These are phyloP conservation scores for Zoroaster sp. DNA, from an alignment of 53 echinoderm and acorn worm species.

Conservation along the genomic window DNA sequence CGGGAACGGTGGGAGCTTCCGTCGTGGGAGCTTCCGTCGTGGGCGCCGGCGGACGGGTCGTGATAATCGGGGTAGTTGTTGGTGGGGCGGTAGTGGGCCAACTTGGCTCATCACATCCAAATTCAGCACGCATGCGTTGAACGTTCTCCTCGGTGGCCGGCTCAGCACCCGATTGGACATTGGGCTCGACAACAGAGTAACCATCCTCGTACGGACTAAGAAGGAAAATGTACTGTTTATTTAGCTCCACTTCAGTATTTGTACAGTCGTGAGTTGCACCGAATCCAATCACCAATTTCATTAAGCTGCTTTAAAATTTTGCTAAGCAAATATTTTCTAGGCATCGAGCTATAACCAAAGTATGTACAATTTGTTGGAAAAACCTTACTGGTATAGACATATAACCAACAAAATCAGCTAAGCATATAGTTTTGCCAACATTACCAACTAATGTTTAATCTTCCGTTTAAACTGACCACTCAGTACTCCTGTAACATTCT, in stretches of 20 bases:
- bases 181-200: constrained; percentile 41
- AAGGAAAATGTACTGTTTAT: constrained; percentile 9
- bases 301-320: no score
- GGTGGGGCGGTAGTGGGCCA: constrained; percentile 24
- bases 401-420: no score
- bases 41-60: background rate
- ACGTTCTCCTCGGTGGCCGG: constrained; percentile 1
- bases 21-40: background rate
- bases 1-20: background rate
- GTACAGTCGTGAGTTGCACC: constrained; percentile 35
- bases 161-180: constrained; percentile 19
- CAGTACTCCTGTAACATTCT: no score
- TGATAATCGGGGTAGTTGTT: constrained; percentile 15
- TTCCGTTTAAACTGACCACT: no score
- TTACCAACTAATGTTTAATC: no score
- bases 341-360: no score
- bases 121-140: background rate
- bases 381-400: no score
- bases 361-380: no score
- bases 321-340: no score
- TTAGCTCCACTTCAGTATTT: background rate
- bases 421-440: no score
- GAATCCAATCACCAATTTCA: no score
- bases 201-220: constrained; percentile 15
- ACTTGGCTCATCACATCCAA: constrained; percentile 7